phyloP scores from a whole-genome alignment of 2,113 vertebrate genomes.

The Philantomba maxwellii region DNA sequence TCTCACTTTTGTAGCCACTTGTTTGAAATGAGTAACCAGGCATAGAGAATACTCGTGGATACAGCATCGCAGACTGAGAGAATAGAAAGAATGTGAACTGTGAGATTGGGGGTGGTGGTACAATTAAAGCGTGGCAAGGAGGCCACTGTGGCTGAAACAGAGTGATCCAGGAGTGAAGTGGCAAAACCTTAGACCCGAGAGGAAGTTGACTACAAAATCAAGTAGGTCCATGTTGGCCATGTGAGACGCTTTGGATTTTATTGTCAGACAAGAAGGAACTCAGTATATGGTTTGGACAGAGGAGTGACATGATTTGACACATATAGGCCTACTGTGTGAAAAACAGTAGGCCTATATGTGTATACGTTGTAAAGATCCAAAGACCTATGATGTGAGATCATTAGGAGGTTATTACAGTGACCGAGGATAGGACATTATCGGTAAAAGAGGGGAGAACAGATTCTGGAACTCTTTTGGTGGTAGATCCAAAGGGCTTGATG shows the following conservation, averaged over 20 bases:
- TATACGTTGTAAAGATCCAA: background rate
- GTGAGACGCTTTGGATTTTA: background rate
- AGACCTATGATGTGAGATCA: background rate
- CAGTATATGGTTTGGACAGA: background rate
- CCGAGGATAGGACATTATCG: background rate
- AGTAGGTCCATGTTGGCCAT: background rate
- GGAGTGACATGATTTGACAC: background rate
- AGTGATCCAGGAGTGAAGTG: background rate
- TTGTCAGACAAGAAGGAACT: background rate
- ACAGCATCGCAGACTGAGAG: background rate
- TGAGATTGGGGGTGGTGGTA: background rate
- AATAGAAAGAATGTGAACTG: background rate
- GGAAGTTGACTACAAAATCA: background rate
- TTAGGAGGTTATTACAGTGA: background rate
- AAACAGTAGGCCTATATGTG: background rate
- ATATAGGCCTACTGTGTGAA: background rate
- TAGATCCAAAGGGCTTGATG: background rate
- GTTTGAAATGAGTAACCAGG: background rate
- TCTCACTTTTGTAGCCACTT: background rate
- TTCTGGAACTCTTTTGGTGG: background rate
- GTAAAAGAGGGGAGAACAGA: background rate
- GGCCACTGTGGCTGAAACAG: background rate
- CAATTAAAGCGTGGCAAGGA: background rate
- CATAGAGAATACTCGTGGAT: background rate
- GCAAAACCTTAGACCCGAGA: background rate